These are phyloP conservation scores for Strongylocentrotus purpuratus DNA, from an alignment of 35 echinoderm and acorn worm species.

Conservation along the genomic window DNA sequence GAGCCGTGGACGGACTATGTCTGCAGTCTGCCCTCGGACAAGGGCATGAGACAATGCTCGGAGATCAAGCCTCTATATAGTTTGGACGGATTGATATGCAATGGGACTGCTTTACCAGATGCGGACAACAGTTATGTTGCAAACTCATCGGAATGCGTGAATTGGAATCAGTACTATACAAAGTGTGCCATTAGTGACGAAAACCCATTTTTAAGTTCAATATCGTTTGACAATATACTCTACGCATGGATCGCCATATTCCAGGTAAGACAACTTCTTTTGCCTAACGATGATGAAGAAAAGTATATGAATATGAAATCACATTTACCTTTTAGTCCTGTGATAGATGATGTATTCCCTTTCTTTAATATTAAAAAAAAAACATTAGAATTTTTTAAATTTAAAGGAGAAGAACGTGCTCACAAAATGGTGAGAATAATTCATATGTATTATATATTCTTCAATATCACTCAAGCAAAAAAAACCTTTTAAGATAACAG, in stretches of 20 bases:
- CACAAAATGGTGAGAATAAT: neutral
- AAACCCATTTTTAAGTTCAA: conserved; percentile 92
- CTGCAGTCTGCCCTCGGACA: conserved; percentile 66
- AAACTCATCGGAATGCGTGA: conserved; percentile 60
- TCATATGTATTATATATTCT: neutral
- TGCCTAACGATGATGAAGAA: neutral
- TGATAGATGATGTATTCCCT: too few species aligned
- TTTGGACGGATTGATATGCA: conserved; percentile 53
- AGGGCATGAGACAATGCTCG: conserved; percentile 62
- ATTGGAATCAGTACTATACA: conserved; percentile 99
- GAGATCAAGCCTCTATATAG: conserved; percentile 58
- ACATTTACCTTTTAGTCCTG: too few species aligned
- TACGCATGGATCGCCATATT: conserved; percentile 99
- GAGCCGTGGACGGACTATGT: conserved; percentile 76
- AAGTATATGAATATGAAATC: too few species aligned
- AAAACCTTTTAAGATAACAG: too few species aligned
- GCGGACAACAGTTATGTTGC: conserved; percentile 52
- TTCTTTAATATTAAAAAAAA: too few species aligned
- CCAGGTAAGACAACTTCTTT: conserved; percentile 72
- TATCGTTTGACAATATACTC: conserved; percentile 99
- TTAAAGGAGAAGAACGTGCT: too few species aligned
- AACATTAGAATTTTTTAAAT: too few species aligned
- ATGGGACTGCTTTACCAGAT: conserved; percentile 14
- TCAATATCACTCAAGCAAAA: neutral
- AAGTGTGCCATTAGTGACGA: conserved; percentile 66